Base-by-base conservation (phyloP, 2,888 invertebrate species). In the Proisotoma minuta region DNA sequence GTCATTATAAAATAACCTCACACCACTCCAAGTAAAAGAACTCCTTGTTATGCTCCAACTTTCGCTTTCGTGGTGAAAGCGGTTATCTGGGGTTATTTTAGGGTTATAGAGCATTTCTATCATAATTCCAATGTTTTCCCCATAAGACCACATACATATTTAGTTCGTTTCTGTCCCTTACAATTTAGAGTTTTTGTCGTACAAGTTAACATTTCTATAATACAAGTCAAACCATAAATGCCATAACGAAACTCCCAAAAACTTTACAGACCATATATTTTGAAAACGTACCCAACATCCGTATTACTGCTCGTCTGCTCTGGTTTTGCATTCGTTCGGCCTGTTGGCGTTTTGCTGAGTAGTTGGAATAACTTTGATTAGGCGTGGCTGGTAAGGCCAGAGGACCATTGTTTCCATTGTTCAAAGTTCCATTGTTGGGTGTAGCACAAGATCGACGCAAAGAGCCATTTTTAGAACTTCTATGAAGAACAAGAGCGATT, bases 241-340 rank as follows among this genome's bases (percentile, higher is more conserved):
- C n/a, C n/a, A n/a, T n/a, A n/a, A n/a, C n/a, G n/a, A n/a, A n/a
- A n/a, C n/a, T n/a, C 18, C 43, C 43, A 18, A 48, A 8, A n/a
- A 10, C 5, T 10, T 48, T 48, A 48, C n/a, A 18, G 8, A 15
- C 2, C 2, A 22, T 10, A 34, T 34, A 34, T 34, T 34, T 34
- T 10, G 34, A 15, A 34, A 52, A 52, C 74, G 72, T 69, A 78
- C 77, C 75, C 15, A 78, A 69, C 77, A 78, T 77, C 53, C 76
- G 69, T 63, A 78, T 75, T 66, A 78, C 77, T 34, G 75, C 75
- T 58, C 76, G 68, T 40, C 77, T 74, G 57, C 76, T 75, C 59
- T 76, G 77, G 53, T 76, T 73, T 60, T 76, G 76, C 26, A 74
- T 73, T 53, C 75, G 62, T 60, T 76, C 76, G 3, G 73, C 74